A percentile compares a stretch with the other conserved stretches of the same genome.
Evolutionary conservation across 2,888 invertebrate species (phyloP).

Genomic region (Eupithecia inturbata): DNA sequence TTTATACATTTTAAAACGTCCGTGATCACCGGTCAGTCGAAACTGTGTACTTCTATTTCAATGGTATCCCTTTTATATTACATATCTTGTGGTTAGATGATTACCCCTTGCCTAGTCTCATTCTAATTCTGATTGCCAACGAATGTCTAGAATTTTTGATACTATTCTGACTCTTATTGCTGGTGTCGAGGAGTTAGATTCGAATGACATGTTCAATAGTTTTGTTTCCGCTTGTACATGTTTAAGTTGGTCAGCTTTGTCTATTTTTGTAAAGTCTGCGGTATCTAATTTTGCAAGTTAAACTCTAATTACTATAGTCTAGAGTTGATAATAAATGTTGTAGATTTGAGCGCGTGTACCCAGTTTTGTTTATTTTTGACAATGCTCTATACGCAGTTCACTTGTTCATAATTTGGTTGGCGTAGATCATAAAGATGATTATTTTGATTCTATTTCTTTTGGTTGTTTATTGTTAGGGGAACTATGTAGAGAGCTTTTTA

Average conservation of each 20-base stretch:
- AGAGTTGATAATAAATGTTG: conserved; percentile 36
- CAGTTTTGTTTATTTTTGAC: conserved; percentile 39
- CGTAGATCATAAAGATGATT: conserved; percentile 21
- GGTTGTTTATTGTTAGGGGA: conserved; percentile 22
- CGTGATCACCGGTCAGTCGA: conserved; percentile 46
- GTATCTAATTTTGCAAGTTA: conserved; percentile 45
- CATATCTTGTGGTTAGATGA: conserved; percentile 66
- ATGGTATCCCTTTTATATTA: conserved; percentile 70
- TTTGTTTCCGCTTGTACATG: conserved; percentile 33
- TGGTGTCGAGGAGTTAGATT: conserved; percentile 44
- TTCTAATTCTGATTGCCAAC: background rate
- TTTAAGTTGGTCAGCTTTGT: conserved; percentile 46
- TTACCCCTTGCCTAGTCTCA: conserved; percentile 55
- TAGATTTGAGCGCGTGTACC: conserved; percentile 11
- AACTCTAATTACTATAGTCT: conserved; percentile 24
- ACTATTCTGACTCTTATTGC: conserved; percentile 23
- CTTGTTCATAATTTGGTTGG: conserved; percentile 32
- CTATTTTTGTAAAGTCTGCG: conserved; percentile 61
- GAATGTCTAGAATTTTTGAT: conserved; percentile 14
- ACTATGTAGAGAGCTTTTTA: conserved; percentile 14
- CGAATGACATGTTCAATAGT: conserved; percentile 23
- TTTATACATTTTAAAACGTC: conserved; percentile 64
- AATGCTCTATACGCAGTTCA: conserved; percentile 35
- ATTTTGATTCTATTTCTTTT: conserved; percentile 31
- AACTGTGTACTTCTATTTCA: conserved; percentile 57